Base-by-base conservation (phyloP, 2,888 invertebrate species). In the Teinopalpus imperialis region DNA sequence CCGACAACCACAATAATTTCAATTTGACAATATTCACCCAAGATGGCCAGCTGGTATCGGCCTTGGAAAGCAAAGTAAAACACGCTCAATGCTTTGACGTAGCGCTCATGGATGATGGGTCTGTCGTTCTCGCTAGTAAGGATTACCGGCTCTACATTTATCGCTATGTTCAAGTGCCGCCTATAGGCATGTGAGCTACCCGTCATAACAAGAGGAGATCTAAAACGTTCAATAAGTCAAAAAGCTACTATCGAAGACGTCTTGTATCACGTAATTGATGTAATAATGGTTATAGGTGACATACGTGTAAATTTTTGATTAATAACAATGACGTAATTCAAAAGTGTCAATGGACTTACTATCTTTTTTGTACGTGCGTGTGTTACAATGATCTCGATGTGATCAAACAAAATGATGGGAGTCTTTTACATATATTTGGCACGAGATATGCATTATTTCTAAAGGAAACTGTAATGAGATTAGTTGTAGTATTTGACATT, bases 21-120 rank as follows among this genome's bases (percentile, higher is more conserved):
- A 99, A 99, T 82, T 90, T 99, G 83, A 99, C 99, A 67, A 98
- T 99, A 82, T 99, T 99, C 91, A 97, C 97, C 29, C 96, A 99
- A 89, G 98, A 99, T 72, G 99, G 99, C 8, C 96, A 97, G 74
- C 90, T 99, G 72, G 97, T 99, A 42, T 98, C 97, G 23, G 99
- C 99, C n/a, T 90, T 99, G 52, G 99, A 99, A 87, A 98, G 97
- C 71, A 99, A 99, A 88, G 98, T 99, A 54, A 99, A 99, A 89
- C 99, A 99, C 81, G 99, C 99, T 42, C 99, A 99, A 85, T 99
- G 99, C 90, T 99, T 99, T 86, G 99, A 99, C 78, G 99, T 99
- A 48, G 98, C 99, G 32, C 92, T 99, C 36, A 98, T 99, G 97
- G 98, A 98, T 72, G 99, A 99, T 74, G 98, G 98, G 24, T 98